These are phyloP conservation scores for Mimumesa dahlbomi DNA, from an alignment of 2,888 invertebrate species.

Conservation along the genomic window DNA sequence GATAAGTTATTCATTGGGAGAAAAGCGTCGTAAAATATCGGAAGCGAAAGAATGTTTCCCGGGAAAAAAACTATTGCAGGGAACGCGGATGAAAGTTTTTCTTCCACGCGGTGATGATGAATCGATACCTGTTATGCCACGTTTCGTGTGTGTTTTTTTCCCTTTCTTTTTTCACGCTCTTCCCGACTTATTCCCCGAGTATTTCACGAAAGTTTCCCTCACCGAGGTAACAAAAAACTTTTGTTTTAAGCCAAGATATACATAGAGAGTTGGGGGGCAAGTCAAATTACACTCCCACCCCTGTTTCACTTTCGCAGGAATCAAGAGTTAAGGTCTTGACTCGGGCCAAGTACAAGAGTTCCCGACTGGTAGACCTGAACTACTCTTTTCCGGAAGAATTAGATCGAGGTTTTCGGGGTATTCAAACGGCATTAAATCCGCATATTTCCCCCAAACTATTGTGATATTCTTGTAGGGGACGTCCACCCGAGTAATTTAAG, in stretches of 20 bases:
- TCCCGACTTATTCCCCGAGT: conserved; percentile 48
- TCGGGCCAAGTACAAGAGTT: too few relatives aligned
- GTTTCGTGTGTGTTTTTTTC: conserved; percentile 25
- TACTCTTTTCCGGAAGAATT: too few relatives aligned
- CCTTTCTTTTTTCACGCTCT: conserved; percentile 18
- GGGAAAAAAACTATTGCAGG: conserved; percentile 20
- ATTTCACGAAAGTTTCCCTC: conserved; percentile 46
- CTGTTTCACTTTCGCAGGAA: too few relatives aligned
- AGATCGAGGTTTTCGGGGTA: too few relatives aligned
- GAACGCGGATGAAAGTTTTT: conserved; percentile 29
- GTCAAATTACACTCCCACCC: conserved; percentile 10
- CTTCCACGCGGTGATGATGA: conserved; percentile 35
- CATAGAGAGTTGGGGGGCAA: conserved; percentile 23
- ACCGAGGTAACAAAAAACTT: conserved; percentile 43
- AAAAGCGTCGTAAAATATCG: conserved; percentile 9
- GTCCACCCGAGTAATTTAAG: too few relatives aligned
- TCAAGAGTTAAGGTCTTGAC: too few relatives aligned
- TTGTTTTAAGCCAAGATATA: conserved; percentile 45
- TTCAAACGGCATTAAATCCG: too few relatives aligned
- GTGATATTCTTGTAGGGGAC: too few relatives aligned
- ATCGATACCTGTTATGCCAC: conserved; percentile 42
- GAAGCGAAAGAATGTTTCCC: too few relatives aligned
- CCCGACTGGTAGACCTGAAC: too few relatives aligned
- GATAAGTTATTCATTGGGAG: conserved; percentile 17
- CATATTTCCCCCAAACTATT: too few relatives aligned